phyloP scores from a whole-genome alignment of 2,797 vertebrate genomes.

The Dromococcyx pavoninus region DNA sequence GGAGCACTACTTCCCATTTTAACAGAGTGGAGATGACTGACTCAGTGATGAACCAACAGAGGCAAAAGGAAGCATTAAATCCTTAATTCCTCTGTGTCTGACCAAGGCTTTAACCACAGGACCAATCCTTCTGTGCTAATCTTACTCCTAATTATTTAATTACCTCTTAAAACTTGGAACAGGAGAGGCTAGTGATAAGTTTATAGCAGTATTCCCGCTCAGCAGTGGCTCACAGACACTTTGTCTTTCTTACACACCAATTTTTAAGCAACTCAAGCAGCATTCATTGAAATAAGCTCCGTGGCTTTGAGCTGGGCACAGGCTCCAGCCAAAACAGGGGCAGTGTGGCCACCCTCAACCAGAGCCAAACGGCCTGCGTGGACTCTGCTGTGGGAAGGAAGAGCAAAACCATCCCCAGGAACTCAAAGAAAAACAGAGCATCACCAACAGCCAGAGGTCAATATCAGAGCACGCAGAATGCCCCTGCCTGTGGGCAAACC shows the following conservation, averaged over 20 bases:
- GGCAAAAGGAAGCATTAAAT: not conserved
- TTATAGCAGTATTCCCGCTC: not conserved
- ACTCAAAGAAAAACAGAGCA: not conserved
- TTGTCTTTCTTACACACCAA: not conserved
- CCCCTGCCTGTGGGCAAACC: not conserved
- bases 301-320: not conserved
- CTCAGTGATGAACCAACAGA: fast-evolving
- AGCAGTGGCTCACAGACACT: not conserved
- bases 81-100: not conserved
- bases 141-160: not conserved
- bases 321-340: not conserved
- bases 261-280: not conserved
- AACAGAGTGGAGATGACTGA: not conserved
- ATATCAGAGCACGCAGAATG: not conserved
- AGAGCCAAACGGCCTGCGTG: not conserved
- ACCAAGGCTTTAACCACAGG: not conserved
- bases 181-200: not conserved
- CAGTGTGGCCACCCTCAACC: fast-evolving
- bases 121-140: not conserved
- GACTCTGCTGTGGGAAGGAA: not conserved
- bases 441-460: not conserved
- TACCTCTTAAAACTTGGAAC: not conserved
- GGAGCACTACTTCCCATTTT: not conserved
- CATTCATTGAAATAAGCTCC: not conserved
- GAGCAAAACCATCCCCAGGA: not conserved